phyloP scores from a whole-genome alignment of 2,113 vertebrate genomes.

The Eubucco bourcierii region DNA sequence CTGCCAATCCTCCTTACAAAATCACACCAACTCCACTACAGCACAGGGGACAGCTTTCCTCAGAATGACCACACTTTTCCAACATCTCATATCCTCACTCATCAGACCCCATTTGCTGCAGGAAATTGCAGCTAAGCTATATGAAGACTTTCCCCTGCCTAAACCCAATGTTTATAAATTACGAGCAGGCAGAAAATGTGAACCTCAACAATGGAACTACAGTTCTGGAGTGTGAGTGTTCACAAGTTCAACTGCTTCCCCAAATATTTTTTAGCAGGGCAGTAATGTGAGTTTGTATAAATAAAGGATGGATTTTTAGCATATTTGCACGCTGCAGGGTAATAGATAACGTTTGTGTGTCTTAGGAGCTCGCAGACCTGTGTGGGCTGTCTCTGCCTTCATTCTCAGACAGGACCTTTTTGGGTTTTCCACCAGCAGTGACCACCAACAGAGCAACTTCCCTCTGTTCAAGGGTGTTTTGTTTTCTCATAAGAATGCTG shows the following conservation, averaged over 20 bases:
- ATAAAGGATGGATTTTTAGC: conserved; percentile 31
- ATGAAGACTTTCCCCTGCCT: not conserved
- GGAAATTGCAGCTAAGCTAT: conserved; percentile 28
- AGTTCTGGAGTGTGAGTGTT: not conserved
- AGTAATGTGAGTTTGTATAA: conserved; percentile 50
- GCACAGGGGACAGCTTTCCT: not conserved
- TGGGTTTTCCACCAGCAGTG: not conserved
- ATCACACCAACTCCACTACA: not conserved
- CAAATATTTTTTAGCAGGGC: not conserved
- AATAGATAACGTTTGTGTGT: conserved; percentile 15
- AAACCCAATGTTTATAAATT: conserved; percentile 32
- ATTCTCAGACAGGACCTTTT: not conserved
- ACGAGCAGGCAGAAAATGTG: conserved; percentile 42
- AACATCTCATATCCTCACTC: conserved; percentile 44
- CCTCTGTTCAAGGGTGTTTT: not conserved
- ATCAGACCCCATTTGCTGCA: conserved; percentile 11
- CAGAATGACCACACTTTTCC: conserved; percentile 27
- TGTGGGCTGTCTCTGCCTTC: conserved; percentile 16
- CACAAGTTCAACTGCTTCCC: conserved; percentile 45
- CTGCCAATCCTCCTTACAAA: not conserved
- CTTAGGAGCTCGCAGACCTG: not conserved
- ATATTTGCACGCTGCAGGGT: conserved; percentile 1
- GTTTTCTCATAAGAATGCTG: not conserved
- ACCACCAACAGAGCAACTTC: conserved; percentile 28
- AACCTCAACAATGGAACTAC: not conserved